Conservation (phyloP, 1,140 invertebrate species). For the Drosophila serrata region DNA sequence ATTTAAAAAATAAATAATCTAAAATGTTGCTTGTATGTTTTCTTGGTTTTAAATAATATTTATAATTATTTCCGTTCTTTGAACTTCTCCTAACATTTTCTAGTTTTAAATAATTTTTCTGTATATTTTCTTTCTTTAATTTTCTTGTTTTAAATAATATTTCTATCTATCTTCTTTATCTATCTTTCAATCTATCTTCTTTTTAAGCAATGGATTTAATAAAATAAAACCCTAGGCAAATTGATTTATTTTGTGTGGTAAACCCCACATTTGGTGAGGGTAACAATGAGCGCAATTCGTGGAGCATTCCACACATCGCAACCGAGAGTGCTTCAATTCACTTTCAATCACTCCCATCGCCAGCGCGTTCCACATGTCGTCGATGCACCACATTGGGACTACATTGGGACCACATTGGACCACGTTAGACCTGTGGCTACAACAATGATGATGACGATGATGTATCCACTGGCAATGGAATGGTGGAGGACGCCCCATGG, state of each 20-base stretch:
- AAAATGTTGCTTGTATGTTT: too few relatives aligned
- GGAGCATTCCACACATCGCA: slow-evolving; percentile 19
- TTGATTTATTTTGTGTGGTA: background rate
- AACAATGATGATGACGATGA: slow-evolving; percentile 2
- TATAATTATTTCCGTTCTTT: too few relatives aligned
- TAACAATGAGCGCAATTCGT: slow-evolving; percentile 1
- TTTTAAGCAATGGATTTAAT: too few relatives aligned
- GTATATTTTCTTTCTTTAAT: too few relatives aligned
- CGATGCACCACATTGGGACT: slow-evolving; percentile 26
- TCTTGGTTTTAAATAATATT: too few relatives aligned
- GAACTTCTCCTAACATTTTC: too few relatives aligned
- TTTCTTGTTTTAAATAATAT: background rate
- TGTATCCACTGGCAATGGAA: slow-evolving; percentile 3
- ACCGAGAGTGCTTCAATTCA: slow-evolving; percentile 61
- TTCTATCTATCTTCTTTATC: background rate
- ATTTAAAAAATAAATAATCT: too few relatives aligned
- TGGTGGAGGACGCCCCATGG: slow-evolving; percentile 45
- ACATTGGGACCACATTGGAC: background rate
- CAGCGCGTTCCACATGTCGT: slow-evolving; percentile 39
- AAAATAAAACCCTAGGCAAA: background rate
- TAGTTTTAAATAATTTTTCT: too few relatives aligned
- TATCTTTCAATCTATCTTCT: too few relatives aligned
- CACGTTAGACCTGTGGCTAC: background rate
- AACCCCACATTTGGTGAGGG: background rate
- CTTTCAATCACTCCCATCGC: slow-evolving; percentile 58